Base-by-base conservation (phyloP, 1,140 invertebrate genomes). In the Zaprionus nigranus region DNA sequence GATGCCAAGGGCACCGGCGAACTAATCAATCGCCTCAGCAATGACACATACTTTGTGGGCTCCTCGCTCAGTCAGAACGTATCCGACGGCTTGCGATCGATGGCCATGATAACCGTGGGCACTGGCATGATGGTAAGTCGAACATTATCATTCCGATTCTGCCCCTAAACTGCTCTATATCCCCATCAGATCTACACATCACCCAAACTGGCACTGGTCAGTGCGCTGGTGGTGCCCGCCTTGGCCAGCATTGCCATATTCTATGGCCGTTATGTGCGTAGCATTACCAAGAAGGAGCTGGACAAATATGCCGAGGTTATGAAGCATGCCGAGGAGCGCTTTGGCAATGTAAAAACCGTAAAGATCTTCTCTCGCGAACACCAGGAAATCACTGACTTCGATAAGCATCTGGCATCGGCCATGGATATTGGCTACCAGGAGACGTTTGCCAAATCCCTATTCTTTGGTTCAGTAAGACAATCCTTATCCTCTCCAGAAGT, bases 1-100 rank as follows among this genome's bases (percentile, higher is more conserved):
- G 98, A 99, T 83, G 96, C 95, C 79, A 96, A 96, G 34, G 97
- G 97, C 81, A 99, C 98, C 15, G 99, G 99, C n/a, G 98, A 99
- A 93, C 94, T 99, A 34, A 95, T 99, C 1, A 99, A 98, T 92
- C 94, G 98, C 77, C 93, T 99, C 51, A 97, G 96, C 67, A 96
- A 98, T 58, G 99, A 99, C 92, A 97, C 98, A 5, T 95, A 97
- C 66, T 93, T 99, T 17, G 97, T 99, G 3, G 98, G 98, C n/a
- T 95, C 96, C 36, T 97, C 98, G 7, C 94, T 99, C 1, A 99
- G 98, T 36, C 96, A 95, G 82, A 99, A 99, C 93, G 95, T 99
- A 70, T 99, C 98, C 30, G 98, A 99, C 94, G 98, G 98, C 1
- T 92, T 99, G 15, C 93, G 98, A 34, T 97, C 98, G 0, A 84